A percentile compares a stretch with the other conserved stretches of the same genome.
Evolutionary conservation across 2,888 invertebrate genomes (phyloP).

Genomic region (Caradrina clavipalpis): DNA sequence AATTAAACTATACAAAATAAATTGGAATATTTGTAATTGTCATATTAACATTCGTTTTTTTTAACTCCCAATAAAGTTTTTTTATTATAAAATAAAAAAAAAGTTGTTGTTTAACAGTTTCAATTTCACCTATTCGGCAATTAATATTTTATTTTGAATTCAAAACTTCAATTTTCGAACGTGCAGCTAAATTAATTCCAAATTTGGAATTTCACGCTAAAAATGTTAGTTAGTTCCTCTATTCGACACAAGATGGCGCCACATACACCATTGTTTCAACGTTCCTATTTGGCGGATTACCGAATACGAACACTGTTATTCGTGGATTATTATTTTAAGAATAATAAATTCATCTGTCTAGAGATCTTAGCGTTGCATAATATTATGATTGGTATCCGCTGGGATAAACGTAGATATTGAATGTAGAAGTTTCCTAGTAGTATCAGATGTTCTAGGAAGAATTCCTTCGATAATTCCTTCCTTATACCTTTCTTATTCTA

Average conservation of each 20-base stretch:
- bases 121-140: background rate
- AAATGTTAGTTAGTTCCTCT: slow-evolving; percentile 46
- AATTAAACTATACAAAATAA: too few species aligned
- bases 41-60: too few species aligned
- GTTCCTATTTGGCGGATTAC: slow-evolving; percentile 37
- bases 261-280: slow-evolving; percentile 33
- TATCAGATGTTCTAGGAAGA: slow-evolving; percentile 39
- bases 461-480: slow-evolving; percentile 51
- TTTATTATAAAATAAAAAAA: too few species aligned
- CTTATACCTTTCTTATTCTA: slow-evolving; percentile 51
- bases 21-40: too few species aligned
- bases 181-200: background rate
- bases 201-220: background rate
- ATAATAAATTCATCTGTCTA: slow-evolving; percentile 54
- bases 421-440: slow-evolving; percentile 56
- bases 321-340: slow-evolving; percentile 55
- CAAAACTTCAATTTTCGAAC: background rate
- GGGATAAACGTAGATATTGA: slow-evolving; percentile 23
- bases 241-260: slow-evolving; percentile 77
- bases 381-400: slow-evolving; percentile 55
- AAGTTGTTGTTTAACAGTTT: background rate
- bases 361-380: slow-evolving; percentile 47
- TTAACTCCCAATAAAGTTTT: too few species aligned
- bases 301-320: slow-evolving; percentile 44
- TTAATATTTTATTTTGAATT: background rate